Evolutionary conservation across 1,140 invertebrate species (phyloP).

Genomic region (Drosophila funebris): DNA sequence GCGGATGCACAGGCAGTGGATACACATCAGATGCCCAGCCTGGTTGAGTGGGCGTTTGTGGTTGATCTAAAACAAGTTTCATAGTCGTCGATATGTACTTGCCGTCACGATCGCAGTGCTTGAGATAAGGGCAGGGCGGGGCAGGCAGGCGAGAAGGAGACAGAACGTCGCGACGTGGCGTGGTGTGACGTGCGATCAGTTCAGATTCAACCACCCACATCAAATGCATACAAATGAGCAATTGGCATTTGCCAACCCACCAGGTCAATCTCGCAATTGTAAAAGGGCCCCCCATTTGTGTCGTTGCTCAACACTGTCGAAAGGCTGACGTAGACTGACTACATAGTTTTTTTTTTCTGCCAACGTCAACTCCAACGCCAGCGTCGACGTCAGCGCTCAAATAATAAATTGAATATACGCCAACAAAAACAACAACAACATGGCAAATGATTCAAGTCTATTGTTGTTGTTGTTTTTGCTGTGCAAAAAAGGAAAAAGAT

Average conservation of each 20-base stretch:
- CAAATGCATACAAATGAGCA: constrained; percentile 56
- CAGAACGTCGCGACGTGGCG: background rate
- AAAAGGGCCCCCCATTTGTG: background rate
- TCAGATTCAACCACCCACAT: constrained; percentile 51
- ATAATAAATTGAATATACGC: constrained; percentile 20
- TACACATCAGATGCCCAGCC: constrained; percentile 19
- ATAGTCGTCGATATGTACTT: constrained; percentile 39
- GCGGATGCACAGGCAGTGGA: background rate
- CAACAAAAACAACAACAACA: constrained; percentile 6
- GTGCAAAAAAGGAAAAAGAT: constrained; percentile 49
- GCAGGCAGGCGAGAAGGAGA: background rate
- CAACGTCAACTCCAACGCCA: constrained; percentile 4
- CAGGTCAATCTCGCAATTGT: background rate
- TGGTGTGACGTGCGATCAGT: background rate
- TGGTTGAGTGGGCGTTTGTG: constrained; percentile 52
- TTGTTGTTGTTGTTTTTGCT: constrained; percentile 15
- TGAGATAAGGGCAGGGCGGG: background rate
- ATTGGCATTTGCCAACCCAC: constrained; percentile 38
- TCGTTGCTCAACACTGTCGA: constrained; percentile 44
- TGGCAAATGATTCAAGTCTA: constrained; percentile 31
- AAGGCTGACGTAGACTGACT: constrained; percentile 30
- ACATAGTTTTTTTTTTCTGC: constrained; percentile 8
- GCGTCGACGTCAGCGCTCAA: constrained; percentile 13
- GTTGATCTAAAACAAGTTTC: constrained; percentile 63
- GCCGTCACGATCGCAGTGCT: constrained; percentile 43